A percentile compares a stretch with the other conserved stretches of the same genome.
Evolutionary conservation across 2,113 vertebrate species (phyloP).

Genomic region (Ceyx cyanopectus): DNA sequence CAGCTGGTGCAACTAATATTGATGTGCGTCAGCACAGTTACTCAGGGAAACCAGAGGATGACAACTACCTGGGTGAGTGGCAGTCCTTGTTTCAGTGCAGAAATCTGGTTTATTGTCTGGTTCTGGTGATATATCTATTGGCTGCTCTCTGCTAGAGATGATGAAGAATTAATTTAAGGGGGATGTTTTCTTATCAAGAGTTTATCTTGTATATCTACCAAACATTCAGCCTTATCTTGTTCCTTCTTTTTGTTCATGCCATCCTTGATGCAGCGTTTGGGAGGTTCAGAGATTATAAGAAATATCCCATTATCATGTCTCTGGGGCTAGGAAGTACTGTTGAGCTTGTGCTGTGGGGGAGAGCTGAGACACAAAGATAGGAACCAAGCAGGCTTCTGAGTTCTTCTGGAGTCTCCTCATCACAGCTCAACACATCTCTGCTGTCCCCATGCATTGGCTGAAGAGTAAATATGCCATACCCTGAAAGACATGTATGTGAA

Average conservation of each 20-base stretch:
- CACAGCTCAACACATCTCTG: neutral
- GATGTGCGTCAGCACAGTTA: slow-evolving; percentile 98
- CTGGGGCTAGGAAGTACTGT: neutral
- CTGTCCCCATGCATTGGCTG: neutral
- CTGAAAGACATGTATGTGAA: neutral
- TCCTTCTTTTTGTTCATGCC: neutral
- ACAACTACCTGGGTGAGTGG: slow-evolving; percentile 97
- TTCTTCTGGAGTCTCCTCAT: neutral
- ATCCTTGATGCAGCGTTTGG: neutral
- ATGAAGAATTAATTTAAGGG: neutral
- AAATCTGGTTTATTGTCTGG: neutral
- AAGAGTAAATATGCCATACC: neutral
- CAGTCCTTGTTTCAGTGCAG: neutral
- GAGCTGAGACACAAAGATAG: neutral
- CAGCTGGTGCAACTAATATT: slow-evolving; percentile 96
- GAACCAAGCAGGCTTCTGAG: neutral
- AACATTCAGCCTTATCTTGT: neutral
- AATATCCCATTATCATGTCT: neutral
- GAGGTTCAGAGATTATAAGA: neutral
- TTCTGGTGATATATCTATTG: neutral
- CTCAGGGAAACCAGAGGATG: slow-evolving; percentile 97
- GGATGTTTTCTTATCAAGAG: neutral
- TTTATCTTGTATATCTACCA: neutral
- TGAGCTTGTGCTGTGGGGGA: neutral
- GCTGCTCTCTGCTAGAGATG: neutral